Percentiles rank a stretch among this genome's conserved stretches.
These are phyloP conservation scores for Cricetomys ansorgei DNA, from an alignment of 2,113 vertebrate genomes.

Conservation along the genomic window DNA sequence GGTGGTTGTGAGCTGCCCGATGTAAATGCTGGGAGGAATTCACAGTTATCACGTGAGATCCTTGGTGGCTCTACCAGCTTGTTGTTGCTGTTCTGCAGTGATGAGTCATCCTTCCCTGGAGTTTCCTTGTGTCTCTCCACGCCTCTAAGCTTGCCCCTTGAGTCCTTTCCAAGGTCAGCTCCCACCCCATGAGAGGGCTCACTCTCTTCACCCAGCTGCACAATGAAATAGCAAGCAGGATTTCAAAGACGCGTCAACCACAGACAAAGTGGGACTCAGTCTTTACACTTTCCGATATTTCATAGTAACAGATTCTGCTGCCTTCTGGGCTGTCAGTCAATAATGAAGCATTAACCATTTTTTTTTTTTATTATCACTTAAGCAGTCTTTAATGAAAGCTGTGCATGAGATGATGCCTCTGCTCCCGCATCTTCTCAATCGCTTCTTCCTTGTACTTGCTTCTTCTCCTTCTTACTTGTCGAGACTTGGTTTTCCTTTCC, in stretches of 20 bases:
- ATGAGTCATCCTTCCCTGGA: background rate
- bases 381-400: no score
- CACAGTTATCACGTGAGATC: background rate
- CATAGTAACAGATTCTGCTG: background rate
- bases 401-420: no score
- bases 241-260: background rate
- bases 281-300: background rate
- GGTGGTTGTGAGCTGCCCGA: background rate
- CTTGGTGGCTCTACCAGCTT: background rate
- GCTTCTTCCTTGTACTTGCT: no score
- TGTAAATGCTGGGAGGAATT: background rate
- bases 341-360: background rate
- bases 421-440: no score
- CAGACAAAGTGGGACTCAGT: background rate
- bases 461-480: no score
- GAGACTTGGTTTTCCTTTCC: no score
- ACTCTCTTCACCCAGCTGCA: background rate
- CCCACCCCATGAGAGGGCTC: background rate
- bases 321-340: background rate
- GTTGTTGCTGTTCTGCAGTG: background rate
- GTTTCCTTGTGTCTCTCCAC: background rate
- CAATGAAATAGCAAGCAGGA: background rate
- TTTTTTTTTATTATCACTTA: no score
- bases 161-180: background rate
- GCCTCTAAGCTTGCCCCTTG: background rate